These are phyloP conservation scores for Addax nasomaculatus DNA, from an alignment of 2,113 vertebrate species.

Conservation along the genomic window DNA sequence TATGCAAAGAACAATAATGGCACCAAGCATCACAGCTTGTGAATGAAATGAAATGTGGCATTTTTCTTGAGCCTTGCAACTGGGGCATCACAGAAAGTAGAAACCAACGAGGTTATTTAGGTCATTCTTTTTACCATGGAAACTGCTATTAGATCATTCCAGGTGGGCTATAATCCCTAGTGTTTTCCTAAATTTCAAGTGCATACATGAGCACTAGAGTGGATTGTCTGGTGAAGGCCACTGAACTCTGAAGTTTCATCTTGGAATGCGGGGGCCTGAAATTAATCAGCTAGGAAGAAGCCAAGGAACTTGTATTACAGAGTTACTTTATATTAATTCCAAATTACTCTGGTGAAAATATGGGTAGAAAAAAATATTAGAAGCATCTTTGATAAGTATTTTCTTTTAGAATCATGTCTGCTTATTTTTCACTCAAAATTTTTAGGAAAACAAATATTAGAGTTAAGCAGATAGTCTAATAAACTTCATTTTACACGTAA, in stretches of 20 bases:
- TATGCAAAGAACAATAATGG: not conserved
- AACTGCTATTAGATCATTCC: not conserved
- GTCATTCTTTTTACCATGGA: not conserved
- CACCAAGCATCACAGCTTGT: not conserved
- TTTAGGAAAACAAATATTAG: not conserved
- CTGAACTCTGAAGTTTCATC: not conserved
- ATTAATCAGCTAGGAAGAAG: not conserved
- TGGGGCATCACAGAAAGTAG: not conserved
- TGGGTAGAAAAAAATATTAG: not conserved
- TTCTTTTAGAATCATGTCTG: not conserved
- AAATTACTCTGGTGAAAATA: not conserved
- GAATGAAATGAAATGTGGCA: not conserved
- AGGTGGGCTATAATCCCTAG: not conserved
- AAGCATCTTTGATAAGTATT: not conserved
- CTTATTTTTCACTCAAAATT: not conserved
- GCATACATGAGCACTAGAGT: not conserved
- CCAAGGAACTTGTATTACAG: not conserved
- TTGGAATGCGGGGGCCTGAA: not conserved
- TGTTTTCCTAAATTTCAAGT: slow-evolving; percentile 4
- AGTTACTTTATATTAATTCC: not conserved
- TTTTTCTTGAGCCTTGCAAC: not conserved
- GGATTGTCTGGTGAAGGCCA: not conserved
- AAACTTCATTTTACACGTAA: not conserved
- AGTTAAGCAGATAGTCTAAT: not conserved
- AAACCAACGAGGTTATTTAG: not conserved